Base-by-base conservation (phyloP, 2,113 vertebrate genomes). In the Crotalus helleri region DNA sequence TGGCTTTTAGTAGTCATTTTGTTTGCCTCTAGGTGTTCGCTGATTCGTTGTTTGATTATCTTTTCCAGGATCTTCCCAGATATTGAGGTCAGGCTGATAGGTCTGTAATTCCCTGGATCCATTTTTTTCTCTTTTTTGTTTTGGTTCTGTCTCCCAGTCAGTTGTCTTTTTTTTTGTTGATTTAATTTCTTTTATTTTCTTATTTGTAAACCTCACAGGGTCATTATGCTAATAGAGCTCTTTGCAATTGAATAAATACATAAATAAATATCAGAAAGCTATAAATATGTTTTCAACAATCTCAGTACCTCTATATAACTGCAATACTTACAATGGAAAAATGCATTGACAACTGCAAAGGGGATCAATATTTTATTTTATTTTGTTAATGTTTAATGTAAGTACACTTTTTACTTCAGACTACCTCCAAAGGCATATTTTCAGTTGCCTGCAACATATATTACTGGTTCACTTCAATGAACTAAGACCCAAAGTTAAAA, bases 401-500 rank as follows among this genome's bases (percentile, higher is more conserved):
- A 94, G 59, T 33, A 7, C 85, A 15, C n/a, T 58, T 81, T 93
- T 93, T 92, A 95, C 29, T 94, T 81, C 90, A 93, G 94, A 95
- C 92, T 64, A 49, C 17, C 44, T 94, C 95, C 96, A 96, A 97
- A 97, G 96, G 97, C 97, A 97, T 88, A 95, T 94, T 95, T 97
- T 97, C 0, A 5, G 96, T 95, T 94, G 96, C 95, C 86, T 39
- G 59, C 92, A 96, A 94, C 91, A 93, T 95, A 90, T 97, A 97
- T 97, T 97, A 97, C 96, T 97, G 96, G 94, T 94, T 92, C 89
- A 95, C 96, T 93, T 95, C 96, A 98, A 96, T 95, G 94, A 96
- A 94, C 96, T 93, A 91, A 96, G 94, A 92, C 61, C 95, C 96
- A 97, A 96, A 98, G 97, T 97, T 96, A 94, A 97, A 98, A 97